Evolutionary conservation across 2,113 vertebrate genomes (phyloP).

Genomic region (Lepus americanus): DNA sequence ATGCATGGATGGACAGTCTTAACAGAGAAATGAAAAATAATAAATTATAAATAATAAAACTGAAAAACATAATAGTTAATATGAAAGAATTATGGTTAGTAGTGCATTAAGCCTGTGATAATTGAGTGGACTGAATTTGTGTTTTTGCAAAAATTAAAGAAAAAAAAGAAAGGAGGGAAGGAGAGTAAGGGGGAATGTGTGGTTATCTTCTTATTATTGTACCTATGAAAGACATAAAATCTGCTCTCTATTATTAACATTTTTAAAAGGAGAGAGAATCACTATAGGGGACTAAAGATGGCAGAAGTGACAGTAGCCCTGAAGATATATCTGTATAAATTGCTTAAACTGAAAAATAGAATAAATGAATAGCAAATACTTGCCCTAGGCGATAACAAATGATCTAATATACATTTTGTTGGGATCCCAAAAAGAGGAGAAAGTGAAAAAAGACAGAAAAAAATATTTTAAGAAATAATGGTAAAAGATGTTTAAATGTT

Average conservation of each 20-base stretch:
- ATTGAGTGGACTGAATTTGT: too few relatives aligned
- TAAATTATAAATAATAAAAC: neutral
- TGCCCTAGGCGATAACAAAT: neutral
- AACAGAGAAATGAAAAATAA: neutral
- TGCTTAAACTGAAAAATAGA: neutral
- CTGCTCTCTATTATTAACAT: too few relatives aligned
- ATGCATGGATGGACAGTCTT: neutral
- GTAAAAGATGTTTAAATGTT: neutral
- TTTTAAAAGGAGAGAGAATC: neutral
- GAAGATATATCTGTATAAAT: neutral
- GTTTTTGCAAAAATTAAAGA: too few relatives aligned
- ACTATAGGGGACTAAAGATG: neutral
- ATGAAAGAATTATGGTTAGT: neutral
- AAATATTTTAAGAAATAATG: constrained; percentile 38
- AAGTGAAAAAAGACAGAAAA: neutral
- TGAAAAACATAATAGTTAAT: neutral
- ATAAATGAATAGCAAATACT: neutral
- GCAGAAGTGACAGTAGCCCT: neutral
- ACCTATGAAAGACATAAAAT: too few relatives aligned
- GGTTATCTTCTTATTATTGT: too few relatives aligned
- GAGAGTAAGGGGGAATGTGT: too few relatives aligned
- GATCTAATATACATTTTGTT: neutral
- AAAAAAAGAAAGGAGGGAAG: too few relatives aligned
- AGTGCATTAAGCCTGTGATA: too few relatives aligned
- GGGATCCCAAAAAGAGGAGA: neutral